Evolutionary conservation across 2,888 invertebrate genomes (phyloP).

Genomic region (Heliconius erato): DNA sequence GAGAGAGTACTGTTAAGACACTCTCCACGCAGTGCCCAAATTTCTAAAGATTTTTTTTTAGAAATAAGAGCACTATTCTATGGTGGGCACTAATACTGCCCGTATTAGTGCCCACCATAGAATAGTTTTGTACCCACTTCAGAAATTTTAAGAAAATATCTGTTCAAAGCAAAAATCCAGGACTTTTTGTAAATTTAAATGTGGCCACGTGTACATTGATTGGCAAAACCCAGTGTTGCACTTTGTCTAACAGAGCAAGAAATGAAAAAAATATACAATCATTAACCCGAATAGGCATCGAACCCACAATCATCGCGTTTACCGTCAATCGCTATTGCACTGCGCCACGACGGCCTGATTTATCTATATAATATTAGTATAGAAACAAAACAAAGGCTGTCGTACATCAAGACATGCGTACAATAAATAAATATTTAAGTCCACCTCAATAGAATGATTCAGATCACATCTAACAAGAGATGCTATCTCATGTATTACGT

Average conservation of each 20-base stretch:
- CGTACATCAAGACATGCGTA: conserved; percentile 14
- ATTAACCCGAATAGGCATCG: neutral
- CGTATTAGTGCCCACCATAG: too few species aligned
- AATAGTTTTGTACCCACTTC: too few species aligned
- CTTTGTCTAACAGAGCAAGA: too few species aligned
- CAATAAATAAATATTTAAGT: conserved; percentile 46
- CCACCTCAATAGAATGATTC: conserved; percentile 48
- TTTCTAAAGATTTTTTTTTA: neutral
- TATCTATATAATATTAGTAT: conserved; percentile 33
- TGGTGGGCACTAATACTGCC: too few species aligned
- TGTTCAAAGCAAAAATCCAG: too few species aligned
- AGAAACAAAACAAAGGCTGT: conserved; percentile 41
- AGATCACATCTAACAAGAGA: conserved; percentile 49
- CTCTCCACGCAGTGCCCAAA: neutral
- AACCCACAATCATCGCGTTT: neutral
- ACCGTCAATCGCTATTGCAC: fast-evolving
- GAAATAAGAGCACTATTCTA: too few species aligned
- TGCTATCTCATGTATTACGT: conserved; percentile 47
- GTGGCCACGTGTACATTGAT: too few species aligned
- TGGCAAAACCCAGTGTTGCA: too few species aligned
- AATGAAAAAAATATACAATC: too few species aligned
- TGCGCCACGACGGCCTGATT: neutral
- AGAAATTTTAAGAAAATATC: too few species aligned
- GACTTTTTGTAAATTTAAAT: too few species aligned
- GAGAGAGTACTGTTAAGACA: neutral